Percentiles rank a stretch among this genome's conserved stretches.
Evolutionary conservation across 2,113 vertebrate genomes (phyloP).

Genomic region (Oreochromis aureus): DNA sequence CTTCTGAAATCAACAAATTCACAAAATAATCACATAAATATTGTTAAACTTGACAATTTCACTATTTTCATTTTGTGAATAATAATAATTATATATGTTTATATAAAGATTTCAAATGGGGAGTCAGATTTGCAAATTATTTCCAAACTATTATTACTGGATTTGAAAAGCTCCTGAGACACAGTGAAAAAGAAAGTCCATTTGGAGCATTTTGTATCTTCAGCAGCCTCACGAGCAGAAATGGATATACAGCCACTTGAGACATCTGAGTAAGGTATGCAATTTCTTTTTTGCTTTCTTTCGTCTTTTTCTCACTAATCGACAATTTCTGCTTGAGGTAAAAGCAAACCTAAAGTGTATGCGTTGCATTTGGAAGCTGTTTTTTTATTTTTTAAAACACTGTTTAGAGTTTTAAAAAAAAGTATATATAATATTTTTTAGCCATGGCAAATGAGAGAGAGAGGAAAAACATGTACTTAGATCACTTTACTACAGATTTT

Average conservation of each 20-base stretch:
- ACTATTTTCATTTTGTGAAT: not conserved
- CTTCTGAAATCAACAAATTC: not conserved
- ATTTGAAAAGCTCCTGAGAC: not conserved
- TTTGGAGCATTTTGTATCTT: not conserved
- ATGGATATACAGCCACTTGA: not conserved
- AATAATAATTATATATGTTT: not conserved
- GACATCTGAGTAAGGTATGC: not conserved
- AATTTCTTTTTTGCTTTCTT: not conserved
- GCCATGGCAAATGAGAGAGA: not conserved
- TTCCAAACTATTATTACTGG: not conserved
- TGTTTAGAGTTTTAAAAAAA: not conserved
- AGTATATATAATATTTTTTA: not conserved
- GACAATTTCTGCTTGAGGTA: not conserved
- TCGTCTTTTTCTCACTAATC: not conserved
- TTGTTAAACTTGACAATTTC: not conserved
- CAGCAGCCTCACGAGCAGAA: not conserved
- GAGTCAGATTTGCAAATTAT: not conserved
- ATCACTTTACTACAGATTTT: not conserved
- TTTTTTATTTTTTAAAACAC: not conserved
- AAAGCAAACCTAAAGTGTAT: not conserved
- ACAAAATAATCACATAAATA: not conserved
- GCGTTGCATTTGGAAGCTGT: not conserved
- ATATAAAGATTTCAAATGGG: not conserved
- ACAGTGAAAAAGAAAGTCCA: not conserved
- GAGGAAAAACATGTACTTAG: not conserved